Evolutionary conservation across 2,113 vertebrate genomes (phyloP), one percentile per base, ranked within the genome.

Genomic region (Addax nasomaculatus): DNA sequence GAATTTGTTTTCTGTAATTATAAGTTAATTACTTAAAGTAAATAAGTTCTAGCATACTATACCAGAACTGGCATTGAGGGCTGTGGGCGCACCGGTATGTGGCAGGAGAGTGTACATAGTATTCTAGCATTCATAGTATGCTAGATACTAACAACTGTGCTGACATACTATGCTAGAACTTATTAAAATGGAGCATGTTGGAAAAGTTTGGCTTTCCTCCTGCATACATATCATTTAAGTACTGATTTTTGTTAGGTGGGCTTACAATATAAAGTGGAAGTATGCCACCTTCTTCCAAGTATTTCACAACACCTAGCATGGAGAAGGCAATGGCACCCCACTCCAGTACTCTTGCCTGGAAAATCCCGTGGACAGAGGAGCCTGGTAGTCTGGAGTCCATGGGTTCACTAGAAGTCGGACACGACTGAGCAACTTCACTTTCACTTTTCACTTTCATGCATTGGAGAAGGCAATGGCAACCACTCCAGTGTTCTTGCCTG

Each of bases 41-140:
- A 39, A 73, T 39, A 73, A 73, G 67, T 73, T 73, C n/a, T 73
- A 73, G 36, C 5, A 23, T 73, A 73, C 21, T 73, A 6, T 73
- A 25, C 67, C 19, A 73, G 67, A 39, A 6, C 67, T 39, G 11
- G 36, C 67, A 73, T 0, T 39, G 36, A 73, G 67, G n/a, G 36
- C 36, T 73, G 36, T 73, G 67, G 67, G 19, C 2, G 0, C 19
- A 23, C n/a, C 0, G 0, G 36, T 39, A 39, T 0, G 5, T 0
- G 5, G 67, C 4, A 1, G 67, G n/a, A n/a, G 33, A 39, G 67
- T 23, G 36, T 73, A 23, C 10, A 39, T 39, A 73, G 19, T 23
- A 64, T 30, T 13, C 60, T 62, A 3, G 29, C 27, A 14, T 60
- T 60, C 13, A 30, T 62, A 62, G 29, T 62, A 67, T 73, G n/a